Evolutionary conservation across 2,113 vertebrate species (phyloP), one percentile per base, ranked within the genome.

Genomic region (Cettia cetti): DNA sequence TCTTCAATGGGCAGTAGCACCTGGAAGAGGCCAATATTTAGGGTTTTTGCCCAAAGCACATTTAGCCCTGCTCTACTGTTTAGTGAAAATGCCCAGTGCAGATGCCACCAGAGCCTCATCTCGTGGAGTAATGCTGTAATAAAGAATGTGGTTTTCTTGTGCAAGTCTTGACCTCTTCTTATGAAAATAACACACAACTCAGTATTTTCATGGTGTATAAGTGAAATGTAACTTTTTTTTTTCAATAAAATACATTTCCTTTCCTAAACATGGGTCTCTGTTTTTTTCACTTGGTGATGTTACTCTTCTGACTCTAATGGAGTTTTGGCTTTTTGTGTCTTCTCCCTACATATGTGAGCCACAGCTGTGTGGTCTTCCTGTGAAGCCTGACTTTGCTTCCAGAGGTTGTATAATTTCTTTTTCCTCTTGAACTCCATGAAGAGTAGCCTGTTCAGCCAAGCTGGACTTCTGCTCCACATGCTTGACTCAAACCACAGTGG

Each of bases 211-310:
- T 97, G 81, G 92, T 97, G 94, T 95, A 12, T 30, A 95, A 80
- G 95, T 97, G 93, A 95, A 95, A 94, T 87, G 87, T 95, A 93
- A 64, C 65, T 89, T 93, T 77, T 85, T 85, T 78, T 86, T 86
- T 89, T 90, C 97, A 97, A 95, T 96, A 97, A 97, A 97, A 89
- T 40, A 91, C 44, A 88, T 95, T 82, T 97, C 66, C 92, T 95
- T 96, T 96, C 78, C 86, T 95, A 96, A 80, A 56, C 11, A 1
- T 39, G 16, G 6, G 9, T 42, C 30, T 60, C n/a, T 61, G 37
- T 0, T 15, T n/a, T 35, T 64, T 33, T 19, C 2, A 9, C 21
- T 37, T 31, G 40, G 8, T 59, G 59, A 16, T 57, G 42, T 75
- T 86, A 71, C 33, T 69, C 30, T 85, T 92, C 44, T 16, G 63